Evolutionary conservation across 2,113 vertebrate genomes (phyloP).

Genomic region (Carlito syrichta): DNA sequence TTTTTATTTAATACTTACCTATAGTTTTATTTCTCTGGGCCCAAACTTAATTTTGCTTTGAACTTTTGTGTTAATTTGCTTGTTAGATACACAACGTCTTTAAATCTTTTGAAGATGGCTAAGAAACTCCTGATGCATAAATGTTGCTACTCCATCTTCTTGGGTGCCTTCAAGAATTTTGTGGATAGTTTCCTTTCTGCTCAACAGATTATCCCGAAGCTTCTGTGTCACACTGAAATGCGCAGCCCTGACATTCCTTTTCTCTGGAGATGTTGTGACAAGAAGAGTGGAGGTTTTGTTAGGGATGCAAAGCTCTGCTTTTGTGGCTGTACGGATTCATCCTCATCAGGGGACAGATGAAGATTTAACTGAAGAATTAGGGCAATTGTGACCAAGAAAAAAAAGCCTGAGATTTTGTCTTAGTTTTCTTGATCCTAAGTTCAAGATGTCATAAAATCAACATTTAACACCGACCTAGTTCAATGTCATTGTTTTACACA

Average conservation of each 20-base stretch:
- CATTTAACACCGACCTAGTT: not conserved
- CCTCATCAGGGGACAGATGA: not conserved
- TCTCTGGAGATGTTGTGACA: not conserved
- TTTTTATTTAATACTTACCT: not conserved
- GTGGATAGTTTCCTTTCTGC: not conserved
- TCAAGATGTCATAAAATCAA: not conserved
- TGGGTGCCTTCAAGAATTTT: not conserved
- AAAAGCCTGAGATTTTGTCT: not conserved
- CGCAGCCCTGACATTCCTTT: not conserved
- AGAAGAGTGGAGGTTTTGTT: not conserved
- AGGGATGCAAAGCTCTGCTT: not conserved
- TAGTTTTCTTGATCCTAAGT: not conserved
- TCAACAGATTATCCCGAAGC: not conserved
- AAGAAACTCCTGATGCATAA: not conserved
- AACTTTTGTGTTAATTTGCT: not conserved
- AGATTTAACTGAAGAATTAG: not conserved
- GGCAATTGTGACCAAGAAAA: not conserved
- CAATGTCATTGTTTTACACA: not conserved
- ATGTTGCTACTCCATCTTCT: not conserved
- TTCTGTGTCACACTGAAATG: not conserved
- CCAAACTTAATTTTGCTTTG: not conserved
- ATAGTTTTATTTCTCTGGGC: not conserved
- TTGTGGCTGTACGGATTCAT: not conserved
- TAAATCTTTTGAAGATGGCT: not conserved
- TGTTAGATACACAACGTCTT: not conserved